phyloP scores from a whole-genome alignment of 2,113 vertebrate species.

The Chrysochloris asiatica region DNA sequence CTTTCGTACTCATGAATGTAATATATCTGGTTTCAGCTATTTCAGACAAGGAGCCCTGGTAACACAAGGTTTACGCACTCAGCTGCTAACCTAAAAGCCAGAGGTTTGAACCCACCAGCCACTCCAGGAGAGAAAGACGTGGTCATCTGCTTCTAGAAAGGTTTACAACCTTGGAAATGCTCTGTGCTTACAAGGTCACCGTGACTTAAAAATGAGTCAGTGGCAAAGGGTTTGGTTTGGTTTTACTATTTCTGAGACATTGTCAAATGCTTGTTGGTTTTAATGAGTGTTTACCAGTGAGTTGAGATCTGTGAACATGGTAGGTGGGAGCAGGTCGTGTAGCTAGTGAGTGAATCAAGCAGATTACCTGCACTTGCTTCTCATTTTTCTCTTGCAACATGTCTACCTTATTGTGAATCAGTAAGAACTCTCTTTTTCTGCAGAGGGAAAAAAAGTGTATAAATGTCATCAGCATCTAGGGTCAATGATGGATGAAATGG shows the following conservation, averaged over 20 bases:
- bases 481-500: neutral
- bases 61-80: neutral
- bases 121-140: neutral
- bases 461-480: neutral
- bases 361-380: neutral
- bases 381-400: neutral
- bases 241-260: neutral
- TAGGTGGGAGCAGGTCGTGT: rapidly evolving
- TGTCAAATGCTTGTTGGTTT: neutral
- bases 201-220: neutral
- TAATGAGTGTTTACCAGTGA: neutral
- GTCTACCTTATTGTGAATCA: neutral
- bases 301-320: neutral
- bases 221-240: neutral
- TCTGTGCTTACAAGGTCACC: no score
- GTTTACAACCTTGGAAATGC: neutral
- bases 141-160: neutral
- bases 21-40: neutral
- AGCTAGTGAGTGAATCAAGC: neutral
- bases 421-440: neutral
- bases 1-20: no score
- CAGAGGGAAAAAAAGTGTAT: neutral
- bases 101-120: neutral
- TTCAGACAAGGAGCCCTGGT: neutral
- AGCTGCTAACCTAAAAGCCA: neutral